Conservation (phyloP, 2,797 vertebrate species). For the Notolepis coatsorum region DNA sequence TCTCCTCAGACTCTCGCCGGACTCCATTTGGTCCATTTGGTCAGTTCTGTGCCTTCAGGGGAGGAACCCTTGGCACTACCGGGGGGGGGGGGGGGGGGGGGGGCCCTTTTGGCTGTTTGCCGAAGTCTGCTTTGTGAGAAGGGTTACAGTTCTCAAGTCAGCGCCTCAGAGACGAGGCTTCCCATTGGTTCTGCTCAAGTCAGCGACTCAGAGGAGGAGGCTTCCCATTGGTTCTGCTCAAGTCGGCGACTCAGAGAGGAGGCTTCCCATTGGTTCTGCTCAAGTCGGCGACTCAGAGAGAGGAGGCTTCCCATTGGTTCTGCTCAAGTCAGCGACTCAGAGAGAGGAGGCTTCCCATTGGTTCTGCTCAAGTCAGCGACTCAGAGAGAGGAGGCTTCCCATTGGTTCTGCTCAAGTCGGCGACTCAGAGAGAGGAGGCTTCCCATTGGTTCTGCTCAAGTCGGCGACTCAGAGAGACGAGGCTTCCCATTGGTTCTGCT, state of each 20-base stretch:
- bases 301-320: constrained; percentile 65
- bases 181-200: constrained; percentile 52
- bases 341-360: constrained; percentile 66
- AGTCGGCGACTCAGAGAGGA: constrained; percentile 40
- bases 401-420: constrained; percentile 48
- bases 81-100: no score
- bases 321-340: constrained; percentile 44
- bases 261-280: constrained; percentile 60
- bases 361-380: constrained; percentile 41
- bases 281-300: constrained; percentile 48
- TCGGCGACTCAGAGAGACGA: constrained; percentile 38
- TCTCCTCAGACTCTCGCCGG: no score
- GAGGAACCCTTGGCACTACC: no score
- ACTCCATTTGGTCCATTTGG: no score
- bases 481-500: constrained; percentile 60
- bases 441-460: constrained; percentile 55
- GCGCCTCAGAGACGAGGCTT: constrained; percentile 43
- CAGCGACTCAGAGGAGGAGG: constrained; percentile 51
- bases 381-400: constrained; percentile 68
- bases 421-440: constrained; percentile 65
- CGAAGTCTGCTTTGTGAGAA: constrained; percentile 16
- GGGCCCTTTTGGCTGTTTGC: constrained; percentile 10
- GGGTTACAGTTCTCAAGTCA: constrained; percentile 23
- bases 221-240: constrained; percentile 57
- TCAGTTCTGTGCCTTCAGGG: no score